Evolutionary conservation across 2,888 invertebrate genomes (phyloP), one percentile per base, ranked within the genome.

Genomic region (Byasa hedistus): DNA sequence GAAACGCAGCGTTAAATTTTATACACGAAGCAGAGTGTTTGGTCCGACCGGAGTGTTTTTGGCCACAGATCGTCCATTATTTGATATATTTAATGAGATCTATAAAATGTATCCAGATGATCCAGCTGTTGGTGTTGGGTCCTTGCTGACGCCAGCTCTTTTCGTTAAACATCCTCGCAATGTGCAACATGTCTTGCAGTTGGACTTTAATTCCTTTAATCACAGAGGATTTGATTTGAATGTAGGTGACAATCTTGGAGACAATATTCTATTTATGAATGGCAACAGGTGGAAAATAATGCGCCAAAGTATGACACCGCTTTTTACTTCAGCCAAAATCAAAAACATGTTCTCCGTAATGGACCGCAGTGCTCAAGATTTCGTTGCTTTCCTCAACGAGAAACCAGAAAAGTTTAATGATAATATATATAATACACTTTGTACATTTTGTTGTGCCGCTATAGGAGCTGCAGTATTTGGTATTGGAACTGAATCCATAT

Each of bases 391-490:
- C 71, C 69, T 88, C 21, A 79, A 78, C 5, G 68, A 71, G 0
- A 79, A 81, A 63, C 80, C 83, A 0, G 72, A 80, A 2, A 12
- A 73, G 64, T n/a, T 74, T 65, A 59, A 81, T 74, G 65, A 67
- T 24, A 64, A 76, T 24, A 57, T 70, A 7, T 78, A 72, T 55
- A 64, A 70, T 5, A 75, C 72, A 1, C 44, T 77, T 7, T 65
- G 68, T 0, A 73, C 74, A 15, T 80, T 76, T 66, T 74, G 75
- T 44, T 65, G 74, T 57, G 77, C 77, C 0, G 75, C 79, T 1
- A 76, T 86, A 3, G 76, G 77, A n/a, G 78, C 80, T 2, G 75
- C 80, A 5, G 83, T 85, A 0, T 87, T 87, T 70, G 87, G 87
- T 8, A 74, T 87, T 2, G 76, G 75, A 8, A 74, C 80, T 17